Conservation (phyloP, 1,140 invertebrate species). For the Rhagoletis zephyria region DNA sequence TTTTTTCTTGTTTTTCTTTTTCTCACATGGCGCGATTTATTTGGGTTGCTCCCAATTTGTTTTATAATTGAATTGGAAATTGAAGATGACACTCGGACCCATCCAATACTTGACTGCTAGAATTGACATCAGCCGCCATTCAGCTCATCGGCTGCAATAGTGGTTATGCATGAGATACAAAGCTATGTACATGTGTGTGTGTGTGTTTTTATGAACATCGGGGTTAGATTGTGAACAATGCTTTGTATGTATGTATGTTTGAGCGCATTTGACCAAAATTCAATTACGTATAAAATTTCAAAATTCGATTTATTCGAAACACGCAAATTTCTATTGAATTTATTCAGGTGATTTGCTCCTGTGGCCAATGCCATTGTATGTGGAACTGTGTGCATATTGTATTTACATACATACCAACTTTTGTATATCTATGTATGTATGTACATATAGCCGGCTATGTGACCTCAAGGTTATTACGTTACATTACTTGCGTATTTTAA, state of each 20-base stretch:
- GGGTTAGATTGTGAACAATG: slow-evolving; percentile 53
- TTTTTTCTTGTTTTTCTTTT: neutral
- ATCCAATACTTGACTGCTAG: neutral
- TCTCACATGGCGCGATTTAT: slow-evolving; percentile 60
- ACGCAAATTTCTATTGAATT: slow-evolving; percentile 72
- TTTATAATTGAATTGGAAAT: slow-evolving; percentile 74
- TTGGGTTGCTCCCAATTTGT: slow-evolving; percentile 67
- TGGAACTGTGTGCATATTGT: neutral
- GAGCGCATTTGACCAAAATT: slow-evolving; percentile 66
- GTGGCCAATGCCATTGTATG: slow-evolving; percentile 20
- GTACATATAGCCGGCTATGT: slow-evolving; percentile 56
- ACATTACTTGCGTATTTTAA: slow-evolving; percentile 60
- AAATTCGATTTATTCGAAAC: slow-evolving; percentile 64
- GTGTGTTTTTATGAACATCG: slow-evolving; percentile 27
- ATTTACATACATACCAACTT: neutral
- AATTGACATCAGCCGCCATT: neutral
- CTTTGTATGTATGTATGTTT: neutral
- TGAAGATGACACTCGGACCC: slow-evolving; percentile 70
- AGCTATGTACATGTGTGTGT: slow-evolving; percentile 59
- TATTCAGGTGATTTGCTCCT: slow-evolving; percentile 65
- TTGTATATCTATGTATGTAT: neutral
- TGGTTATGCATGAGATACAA: neutral
- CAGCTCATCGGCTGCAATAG: neutral
- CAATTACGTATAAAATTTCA: slow-evolving; percentile 73
- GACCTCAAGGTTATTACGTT: slow-evolving; percentile 65